Conservation (phyloP, 2,888 invertebrate genomes). For the Eupithecia exiguata region DNA sequence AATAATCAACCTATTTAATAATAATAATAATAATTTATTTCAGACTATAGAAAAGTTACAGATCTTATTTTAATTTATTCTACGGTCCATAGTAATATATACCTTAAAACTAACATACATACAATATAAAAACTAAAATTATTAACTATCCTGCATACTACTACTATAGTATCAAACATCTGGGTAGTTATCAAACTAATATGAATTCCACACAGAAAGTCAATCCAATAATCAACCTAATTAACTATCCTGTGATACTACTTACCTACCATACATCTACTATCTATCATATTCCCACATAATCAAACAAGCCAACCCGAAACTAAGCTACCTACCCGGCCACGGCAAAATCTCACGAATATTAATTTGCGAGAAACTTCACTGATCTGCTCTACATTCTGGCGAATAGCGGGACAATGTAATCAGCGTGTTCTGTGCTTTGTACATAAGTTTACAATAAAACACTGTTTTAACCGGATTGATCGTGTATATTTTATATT, state of each 20-base stretch:
- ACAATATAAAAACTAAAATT: too few relatives aligned
- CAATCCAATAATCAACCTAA: neutral
- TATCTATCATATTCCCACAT: neutral
- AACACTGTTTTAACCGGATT: too few relatives aligned
- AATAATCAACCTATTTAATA: too few relatives aligned
- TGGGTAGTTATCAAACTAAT: neutral
- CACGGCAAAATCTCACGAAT: slow-evolving; percentile 21
- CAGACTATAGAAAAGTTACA: too few relatives aligned
- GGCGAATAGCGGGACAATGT: slow-evolving; percentile 27
- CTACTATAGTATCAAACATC: neutral
- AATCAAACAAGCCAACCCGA: slow-evolving; percentile 13
- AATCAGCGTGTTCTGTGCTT: slow-evolving; percentile 22
- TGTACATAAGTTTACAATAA: slow-evolving; percentile 26
- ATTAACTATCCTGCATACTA: too few relatives aligned
- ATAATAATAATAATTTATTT: too few relatives aligned
- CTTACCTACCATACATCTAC: neutral
- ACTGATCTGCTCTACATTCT: slow-evolving; percentile 20
- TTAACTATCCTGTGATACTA: neutral
- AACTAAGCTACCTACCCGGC: neutral
- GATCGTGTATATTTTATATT: too few relatives aligned
- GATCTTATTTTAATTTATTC: too few relatives aligned
- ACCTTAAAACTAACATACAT: too few relatives aligned
- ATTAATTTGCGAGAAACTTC: slow-evolving; percentile 16
- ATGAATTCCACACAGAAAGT: neutral
- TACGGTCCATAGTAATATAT: too few relatives aligned